Conservation (phyloP, 2,113 vertebrate species). For the Epinephelus fuscoguttatus region DNA sequence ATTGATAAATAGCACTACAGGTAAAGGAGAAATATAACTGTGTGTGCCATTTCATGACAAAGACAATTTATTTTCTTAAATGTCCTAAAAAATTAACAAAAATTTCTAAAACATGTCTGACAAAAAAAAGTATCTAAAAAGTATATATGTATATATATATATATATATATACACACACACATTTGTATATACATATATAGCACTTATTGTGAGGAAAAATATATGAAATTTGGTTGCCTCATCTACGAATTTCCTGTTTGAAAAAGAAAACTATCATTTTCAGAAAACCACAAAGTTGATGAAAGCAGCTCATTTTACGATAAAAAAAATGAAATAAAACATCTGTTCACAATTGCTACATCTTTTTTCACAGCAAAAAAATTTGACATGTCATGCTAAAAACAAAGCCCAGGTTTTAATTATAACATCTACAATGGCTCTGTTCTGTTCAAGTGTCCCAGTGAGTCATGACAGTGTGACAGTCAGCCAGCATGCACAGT, state of each 20-base stretch:
- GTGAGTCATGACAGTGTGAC: no score
- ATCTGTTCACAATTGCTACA: background rate
- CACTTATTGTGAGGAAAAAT: background rate
- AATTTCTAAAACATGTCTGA: no score
- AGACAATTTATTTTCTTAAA: background rate
- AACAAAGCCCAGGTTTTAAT: background rate
- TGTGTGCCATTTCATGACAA: background rate
- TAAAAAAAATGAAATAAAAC: background rate
- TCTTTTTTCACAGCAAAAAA: background rate
- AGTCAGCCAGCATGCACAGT: no score
- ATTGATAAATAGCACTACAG: no score
- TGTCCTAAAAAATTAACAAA: no score
- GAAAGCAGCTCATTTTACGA: background rate
- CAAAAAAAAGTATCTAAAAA: no score
- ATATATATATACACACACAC: no score
- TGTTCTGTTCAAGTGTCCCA: no score
- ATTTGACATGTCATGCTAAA: background rate
- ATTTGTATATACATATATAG: no score
- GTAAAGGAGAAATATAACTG: no score
- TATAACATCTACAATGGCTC: no score
- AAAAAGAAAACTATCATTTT: background rate
- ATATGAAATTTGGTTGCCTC: background rate
- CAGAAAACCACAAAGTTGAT: background rate
- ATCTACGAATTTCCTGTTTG: background rate
- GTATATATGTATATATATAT: no score